Evolutionary conservation across 2,113 vertebrate species (phyloP), one percentile per base, ranked within the genome.

Genomic region (Burhinus oedicnemus): DNA sequence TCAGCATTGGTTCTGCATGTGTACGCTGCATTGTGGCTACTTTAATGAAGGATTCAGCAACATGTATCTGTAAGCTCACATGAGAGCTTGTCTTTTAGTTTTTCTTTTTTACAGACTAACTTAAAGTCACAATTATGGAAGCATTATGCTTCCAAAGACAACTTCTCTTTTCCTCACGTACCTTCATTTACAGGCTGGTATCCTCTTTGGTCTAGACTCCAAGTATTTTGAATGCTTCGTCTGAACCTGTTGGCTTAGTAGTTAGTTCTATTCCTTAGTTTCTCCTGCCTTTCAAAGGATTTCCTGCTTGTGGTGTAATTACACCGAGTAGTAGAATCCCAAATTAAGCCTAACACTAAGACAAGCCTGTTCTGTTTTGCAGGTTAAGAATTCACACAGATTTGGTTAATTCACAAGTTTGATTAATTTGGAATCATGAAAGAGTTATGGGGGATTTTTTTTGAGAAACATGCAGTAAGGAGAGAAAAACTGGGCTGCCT

Each of bases 1-100:
- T 45, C 83, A 78, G 16, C 55, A 18, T 21, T n/a, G 10, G 5
- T 81, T 58, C 85, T 80, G 72, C 32, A 70, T 17, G 38, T 23
- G 29, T 0, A 62, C 6, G 8, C 10, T 25, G 22, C 4, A 1
- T 27, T 77, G 71, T 86, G 70, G 64, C 81, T 95, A 47, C 85
- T 97, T 90, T 68, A 94, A 45, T 86, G 88, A 82, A 88, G 64
- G 64, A 45, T 89, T 82, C 92, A 81, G 52, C 86, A 88, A 34
- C n/a, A 15, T 42, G 27, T n/a, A 32, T 81, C 82, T 47, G 13
- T 68, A 70, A 11, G 27, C 34, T 96, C 38, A 69, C 38, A 52
- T 38, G 45, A 93, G 75, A 94, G 40, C 69, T 81, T 86, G 40
- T 40, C 64, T 84, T 90, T 66, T 45, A 70, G 38, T 45, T 68